Conservation (phyloP, 1,140 invertebrate genomes). For the Macrostomum lignano region DNA sequence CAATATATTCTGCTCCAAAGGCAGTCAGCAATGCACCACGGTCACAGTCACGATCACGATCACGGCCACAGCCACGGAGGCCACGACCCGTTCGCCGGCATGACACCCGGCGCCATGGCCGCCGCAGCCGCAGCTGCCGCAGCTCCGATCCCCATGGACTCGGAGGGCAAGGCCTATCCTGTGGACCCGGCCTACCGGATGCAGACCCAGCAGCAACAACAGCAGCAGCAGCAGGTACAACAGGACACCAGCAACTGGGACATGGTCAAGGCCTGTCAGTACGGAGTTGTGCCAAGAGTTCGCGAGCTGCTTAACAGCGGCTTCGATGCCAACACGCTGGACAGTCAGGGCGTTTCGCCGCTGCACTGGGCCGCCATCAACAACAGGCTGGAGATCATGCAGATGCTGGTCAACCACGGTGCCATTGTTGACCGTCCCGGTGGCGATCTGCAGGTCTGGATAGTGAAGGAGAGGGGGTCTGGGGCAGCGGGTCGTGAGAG, state of each 20-base stretch:
- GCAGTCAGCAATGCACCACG: too few relatives aligned
- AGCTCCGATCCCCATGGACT: too few relatives aligned
- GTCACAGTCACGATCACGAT: too few relatives aligned
- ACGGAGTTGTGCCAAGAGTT: conserved; percentile 52
- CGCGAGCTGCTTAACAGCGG: conserved; percentile 55
- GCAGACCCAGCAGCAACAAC: neutral
- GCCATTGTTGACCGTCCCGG: conserved; percentile 70
- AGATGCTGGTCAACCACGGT: conserved; percentile 35
- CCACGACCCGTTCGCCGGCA: too few relatives aligned
- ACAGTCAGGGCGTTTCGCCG: conserved; percentile 36
- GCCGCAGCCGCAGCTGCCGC: too few relatives aligned
- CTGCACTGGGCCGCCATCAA: conserved; percentile 97
- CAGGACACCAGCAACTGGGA: conserved; percentile 54
- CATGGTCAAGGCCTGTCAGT: conserved; percentile 65
- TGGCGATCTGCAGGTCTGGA: conserved; percentile 67
- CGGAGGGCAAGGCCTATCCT: conserved; percentile 3
- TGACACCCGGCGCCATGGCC: too few relatives aligned
- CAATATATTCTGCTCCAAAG: too few relatives aligned
- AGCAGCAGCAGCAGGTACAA: neutral
- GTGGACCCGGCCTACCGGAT: conserved; percentile 3
- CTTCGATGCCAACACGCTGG: conserved; percentile 24
- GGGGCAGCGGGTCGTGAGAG: too few relatives aligned
- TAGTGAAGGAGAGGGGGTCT: too few relatives aligned
- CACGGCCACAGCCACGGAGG: too few relatives aligned
- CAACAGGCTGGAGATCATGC: conserved; percentile 57